Conservation (phyloP, 2,113 vertebrate species). For the Irena cyanogastra region DNA sequence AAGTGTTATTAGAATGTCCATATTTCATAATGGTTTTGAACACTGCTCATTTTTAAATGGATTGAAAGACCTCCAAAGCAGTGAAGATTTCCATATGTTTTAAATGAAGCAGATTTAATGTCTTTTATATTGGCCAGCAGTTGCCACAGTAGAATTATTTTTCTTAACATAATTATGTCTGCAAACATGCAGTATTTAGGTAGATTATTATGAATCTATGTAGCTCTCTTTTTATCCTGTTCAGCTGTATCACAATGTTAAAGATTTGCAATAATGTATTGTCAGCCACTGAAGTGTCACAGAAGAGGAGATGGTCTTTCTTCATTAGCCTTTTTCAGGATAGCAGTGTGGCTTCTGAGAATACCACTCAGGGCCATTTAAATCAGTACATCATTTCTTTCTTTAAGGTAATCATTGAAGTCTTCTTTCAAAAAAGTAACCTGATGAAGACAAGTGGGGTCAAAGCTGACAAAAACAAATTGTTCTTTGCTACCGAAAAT, state of each 20-base stretch:
- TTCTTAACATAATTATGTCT: neutral
- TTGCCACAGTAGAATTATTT: constrained; percentile 10
- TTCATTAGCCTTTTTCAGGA: neutral
- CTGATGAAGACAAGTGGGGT: constrained; percentile 26
- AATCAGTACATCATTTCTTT: neutral
- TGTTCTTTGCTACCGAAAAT: neutral
- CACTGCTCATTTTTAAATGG: neutral
- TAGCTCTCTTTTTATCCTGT: neutral
- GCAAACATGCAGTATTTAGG: neutral
- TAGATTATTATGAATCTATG: neutral
- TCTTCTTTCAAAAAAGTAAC: constrained; percentile 30
- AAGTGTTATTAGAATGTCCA: neutral
- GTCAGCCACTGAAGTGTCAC: neutral
- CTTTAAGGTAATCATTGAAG: neutral
- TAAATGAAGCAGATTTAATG: constrained; percentile 55
- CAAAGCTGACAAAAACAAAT: constrained; percentile 6
- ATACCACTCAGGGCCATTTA: neutral
- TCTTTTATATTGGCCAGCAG: constrained; percentile 38
- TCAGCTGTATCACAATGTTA: neutral
- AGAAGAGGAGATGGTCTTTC: neutral
- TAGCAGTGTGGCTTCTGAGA: neutral
- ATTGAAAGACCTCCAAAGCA: neutral
- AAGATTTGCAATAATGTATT: constrained; percentile 14
- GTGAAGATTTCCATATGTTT: constrained; percentile 20
- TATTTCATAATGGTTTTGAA: neutral